A percentile compares a stretch with the other conserved stretches of the same genome.
Conservation (phyloP, 2,113 vertebrate species). For the Naja naja region DNA sequence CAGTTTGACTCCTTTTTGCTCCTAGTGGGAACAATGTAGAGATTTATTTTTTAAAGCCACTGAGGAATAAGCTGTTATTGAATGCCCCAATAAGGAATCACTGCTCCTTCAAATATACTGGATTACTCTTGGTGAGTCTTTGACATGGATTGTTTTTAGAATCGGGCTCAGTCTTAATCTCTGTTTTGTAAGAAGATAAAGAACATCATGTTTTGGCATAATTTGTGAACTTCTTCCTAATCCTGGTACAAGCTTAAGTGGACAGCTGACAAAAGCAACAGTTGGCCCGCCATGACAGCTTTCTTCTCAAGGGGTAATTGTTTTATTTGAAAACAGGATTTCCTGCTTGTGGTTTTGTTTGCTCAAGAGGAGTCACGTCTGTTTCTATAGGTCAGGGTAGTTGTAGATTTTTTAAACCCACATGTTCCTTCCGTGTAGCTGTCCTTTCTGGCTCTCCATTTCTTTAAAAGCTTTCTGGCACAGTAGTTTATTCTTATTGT, state of each 20-base stretch:
- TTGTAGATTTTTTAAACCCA: conserved; percentile 3
- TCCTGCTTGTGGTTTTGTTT: not conserved
- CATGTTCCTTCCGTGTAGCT: not conserved
- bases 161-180: not conserved
- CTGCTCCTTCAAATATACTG: not conserved
- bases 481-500: conserved; percentile 14
- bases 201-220: not conserved
- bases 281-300: not conserved
- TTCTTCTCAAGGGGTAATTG: conserved; percentile 1
- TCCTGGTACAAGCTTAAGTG: not conserved
- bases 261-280: not conserved
- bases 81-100: not conserved
- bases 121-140: not conserved
- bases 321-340: not conserved
- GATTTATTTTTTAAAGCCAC: not conserved
- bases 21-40: not conserved
- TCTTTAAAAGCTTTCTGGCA: conserved; percentile 11
- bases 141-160: not conserved
- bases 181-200: not conserved
- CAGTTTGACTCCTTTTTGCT: conserved; percentile 2
- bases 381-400: conserved; percentile 14
- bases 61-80: not conserved
- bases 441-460: conserved; percentile 22
- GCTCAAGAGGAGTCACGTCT: conserved; percentile 1
- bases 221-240: not conserved